Base-by-base conservation (phyloP, 1,140 invertebrate species). In the Archivesica marissinica region DNA sequence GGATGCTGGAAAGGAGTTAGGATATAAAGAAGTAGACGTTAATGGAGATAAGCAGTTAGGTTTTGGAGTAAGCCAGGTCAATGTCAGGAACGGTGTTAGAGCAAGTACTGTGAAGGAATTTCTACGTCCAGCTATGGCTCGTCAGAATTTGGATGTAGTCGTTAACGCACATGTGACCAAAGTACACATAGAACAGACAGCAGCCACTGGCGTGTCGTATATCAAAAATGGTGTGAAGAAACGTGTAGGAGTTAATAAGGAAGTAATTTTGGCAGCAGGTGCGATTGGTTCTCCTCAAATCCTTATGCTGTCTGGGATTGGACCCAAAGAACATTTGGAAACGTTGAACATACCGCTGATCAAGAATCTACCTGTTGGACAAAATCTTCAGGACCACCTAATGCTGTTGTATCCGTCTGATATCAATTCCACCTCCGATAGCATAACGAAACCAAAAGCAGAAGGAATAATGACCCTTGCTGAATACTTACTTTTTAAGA, bases 331-430 rank as follows among this genome's bases (percentile, higher is more conserved):
- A 0, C 94, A 95, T 20, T 74, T 90, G 13, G 70, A 89, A 7
- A 52, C 75, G 44, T 76, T 87, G 13, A 78, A 90, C 83, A 90
- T 91, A 54, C 88, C 87, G 23, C 84, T 90, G 0, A 68, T 87
- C 30, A 82, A 85, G 0, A 95, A 98, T 94, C 94, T 97, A 28
- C 96, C 97, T 0, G 98, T 98, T 4, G 98, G 98, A 0, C 94
- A 97, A 78, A 98, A 98, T 93, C 94, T 99, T 0, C 97, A 96
- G 86, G 97, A 97, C 89, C 96, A 97, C 41, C 87, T 93, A n/a
- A 52, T 54, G 1, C 39, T 85, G n/a, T 50, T 78, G 11, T 54
- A 87, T 9, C 64, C 85, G 9, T 39, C 86, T 23, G 66, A 64
- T 4, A 64, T 90, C 4, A 85, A 90, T 25, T n/a, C n/a, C n/a